phyloP scores from a whole-genome alignment of 2,113 vertebrate species.

The Xenus cinereus region DNA sequence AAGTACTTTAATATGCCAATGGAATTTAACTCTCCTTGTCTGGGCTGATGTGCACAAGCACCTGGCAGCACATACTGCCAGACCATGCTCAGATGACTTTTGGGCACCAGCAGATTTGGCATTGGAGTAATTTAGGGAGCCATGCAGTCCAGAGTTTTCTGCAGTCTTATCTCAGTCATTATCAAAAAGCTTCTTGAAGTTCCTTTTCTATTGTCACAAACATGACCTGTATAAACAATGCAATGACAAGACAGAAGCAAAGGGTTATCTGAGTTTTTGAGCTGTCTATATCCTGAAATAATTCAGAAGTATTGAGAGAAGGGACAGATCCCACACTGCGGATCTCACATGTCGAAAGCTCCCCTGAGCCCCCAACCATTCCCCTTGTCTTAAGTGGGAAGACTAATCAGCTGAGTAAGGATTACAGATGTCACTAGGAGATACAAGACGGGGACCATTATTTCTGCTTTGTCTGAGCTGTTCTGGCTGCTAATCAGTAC shows the following conservation, averaged over 20 bases:
- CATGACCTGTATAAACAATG: background rate
- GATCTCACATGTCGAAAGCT: background rate
- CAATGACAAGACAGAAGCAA: background rate
- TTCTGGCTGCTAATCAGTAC: background rate
- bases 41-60: background rate
- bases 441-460: background rate
- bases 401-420: background rate
- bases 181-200: background rate
- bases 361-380: background rate
- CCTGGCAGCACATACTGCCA: background rate
- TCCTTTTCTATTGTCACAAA: background rate
- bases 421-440: background rate
- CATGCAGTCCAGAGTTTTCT: background rate
- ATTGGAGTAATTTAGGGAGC: background rate
- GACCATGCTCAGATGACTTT: background rate
- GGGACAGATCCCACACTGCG: background rate
- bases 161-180: background rate
- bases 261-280: background rate
- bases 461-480: background rate
- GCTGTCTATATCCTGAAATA: background rate
- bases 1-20: background rate
- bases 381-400: background rate
- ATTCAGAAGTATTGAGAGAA: background rate
- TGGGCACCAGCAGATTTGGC: background rate
- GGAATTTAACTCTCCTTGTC: background rate